Base-by-base conservation (phyloP, 2,113 vertebrate species). In the Sturnira hondurensis region DNA sequence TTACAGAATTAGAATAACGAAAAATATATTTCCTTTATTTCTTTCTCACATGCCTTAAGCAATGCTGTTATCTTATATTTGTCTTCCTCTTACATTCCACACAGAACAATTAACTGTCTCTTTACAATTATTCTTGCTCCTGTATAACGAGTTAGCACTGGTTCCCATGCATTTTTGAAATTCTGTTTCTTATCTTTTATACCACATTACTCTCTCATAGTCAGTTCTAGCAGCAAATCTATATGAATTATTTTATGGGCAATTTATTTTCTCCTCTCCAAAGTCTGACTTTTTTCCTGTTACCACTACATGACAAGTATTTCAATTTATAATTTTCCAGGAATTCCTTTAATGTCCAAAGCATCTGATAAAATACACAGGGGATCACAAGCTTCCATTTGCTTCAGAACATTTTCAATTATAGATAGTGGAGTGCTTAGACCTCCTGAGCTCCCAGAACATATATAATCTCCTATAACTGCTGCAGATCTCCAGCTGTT, bases 331-430 rank as follows among this genome's bases (percentile, higher is more conserved):
- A 95, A 86, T 96, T 97, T 96, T 52, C 70, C 82, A 93, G 78
- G 85, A 95, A 97, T 96, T 96, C 85, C 85, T 97, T 94, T 97
- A 92, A 97, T 97, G 93, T 97, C 77, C 85, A 71, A 94, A 89
- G 88, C 68, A 95, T 96, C 96, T 97, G 94, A 97, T 97, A 97
- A 97, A 95, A 97, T 95, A 91, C 95, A 97, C 88, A 54, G 28
- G 94, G 88, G 97, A 95, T 70, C 56, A 43, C 86, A 88, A 78
- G 68, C 91, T 97, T 96, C 96, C 63, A 94, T 97, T 96, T 96
- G 61, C 92, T 96, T 54, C 68, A 83, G 92, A 93, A 70, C 82
- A 93, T 96, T 97, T 97, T 97, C 96, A 96, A 96, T 97, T 97
- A 97, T 84, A 95, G 97, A 97, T 97, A 97, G 96, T 94, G 68